A percentile compares a stretch with the other conserved stretches of the same genome.
phyloP scores from a whole-genome alignment of 2,113 vertebrate species.

The Neogale vison region DNA sequence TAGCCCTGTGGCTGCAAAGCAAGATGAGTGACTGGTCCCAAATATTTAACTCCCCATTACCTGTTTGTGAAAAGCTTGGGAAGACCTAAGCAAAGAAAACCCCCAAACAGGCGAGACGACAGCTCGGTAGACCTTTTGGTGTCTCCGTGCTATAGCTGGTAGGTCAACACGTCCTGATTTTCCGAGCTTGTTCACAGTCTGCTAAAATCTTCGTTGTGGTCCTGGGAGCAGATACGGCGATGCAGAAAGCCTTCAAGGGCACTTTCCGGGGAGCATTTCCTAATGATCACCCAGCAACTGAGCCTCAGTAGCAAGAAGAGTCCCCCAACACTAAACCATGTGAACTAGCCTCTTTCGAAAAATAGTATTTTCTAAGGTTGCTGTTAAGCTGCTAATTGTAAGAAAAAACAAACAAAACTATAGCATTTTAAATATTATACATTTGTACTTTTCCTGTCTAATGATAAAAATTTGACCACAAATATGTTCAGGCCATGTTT shows the following conservation, averaged over 20 bases:
- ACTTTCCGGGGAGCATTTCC: neutral
- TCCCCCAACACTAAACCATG: neutral
- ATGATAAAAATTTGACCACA: neutral
- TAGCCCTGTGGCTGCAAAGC: slow-evolving; percentile 24
- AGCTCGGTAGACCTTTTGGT: neutral
- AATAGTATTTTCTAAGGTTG: neutral
- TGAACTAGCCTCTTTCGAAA: neutral
- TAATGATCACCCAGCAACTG: neutral
- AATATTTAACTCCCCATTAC: slow-evolving; percentile 48
- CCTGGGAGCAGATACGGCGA: neutral
- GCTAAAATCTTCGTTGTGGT: neutral
- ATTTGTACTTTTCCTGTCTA: neutral
- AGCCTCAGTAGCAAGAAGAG: too few species aligned
- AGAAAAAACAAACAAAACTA: neutral
- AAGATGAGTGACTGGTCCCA: slow-evolving; percentile 35
- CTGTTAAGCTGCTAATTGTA: neutral
- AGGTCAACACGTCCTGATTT: neutral
- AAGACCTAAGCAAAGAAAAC: slow-evolving; percentile 62
- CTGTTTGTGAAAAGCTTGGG: slow-evolving; percentile 43
- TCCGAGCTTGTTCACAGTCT: neutral
- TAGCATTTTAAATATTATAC: neutral
- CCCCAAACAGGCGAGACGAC: slow-evolving; percentile 51
- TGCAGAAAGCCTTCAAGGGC: neutral
- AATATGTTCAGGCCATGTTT: neutral
- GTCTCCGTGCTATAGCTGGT: neutral